Evolutionary conservation across 2,113 vertebrate genomes (phyloP).

Genomic region (Sarotherodon lohbergeri): DNA sequence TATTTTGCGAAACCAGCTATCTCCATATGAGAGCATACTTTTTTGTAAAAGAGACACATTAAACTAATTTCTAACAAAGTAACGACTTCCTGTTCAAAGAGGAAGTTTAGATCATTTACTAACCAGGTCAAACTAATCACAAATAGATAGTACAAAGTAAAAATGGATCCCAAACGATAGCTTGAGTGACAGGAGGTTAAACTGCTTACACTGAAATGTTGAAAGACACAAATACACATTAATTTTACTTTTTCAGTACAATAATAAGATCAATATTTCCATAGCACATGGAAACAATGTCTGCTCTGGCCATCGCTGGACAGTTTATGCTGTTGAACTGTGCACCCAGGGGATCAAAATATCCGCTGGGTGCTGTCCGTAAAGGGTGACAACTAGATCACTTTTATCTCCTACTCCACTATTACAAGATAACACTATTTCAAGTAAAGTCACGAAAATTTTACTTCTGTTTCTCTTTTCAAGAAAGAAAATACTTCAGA

Average conservation of each 20-base stretch:
- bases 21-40: background rate
- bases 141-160: background rate
- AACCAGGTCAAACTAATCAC: background rate
- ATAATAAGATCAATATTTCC: background rate
- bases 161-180: background rate
- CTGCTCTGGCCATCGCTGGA: background rate
- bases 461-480: too few species aligned
- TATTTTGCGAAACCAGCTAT: background rate
- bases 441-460: background rate
- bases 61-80: background rate
- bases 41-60: background rate
- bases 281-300: background rate
- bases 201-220: background rate
- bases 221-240: background rate
- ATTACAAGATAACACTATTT: background rate
- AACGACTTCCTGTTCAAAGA: background rate
- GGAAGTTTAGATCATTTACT: background rate
- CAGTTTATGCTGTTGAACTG: background rate
- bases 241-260: background rate
- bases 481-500: too few species aligned
- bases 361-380: background rate
- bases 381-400: background rate
- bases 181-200: background rate
- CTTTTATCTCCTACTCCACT: background rate
- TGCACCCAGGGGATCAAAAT: background rate